A percentile compares a stretch with the other conserved stretches of the same genome.
phyloP scores from a whole-genome alignment of 2,113 vertebrate genomes.

The Mandrillus leucophaeus region DNA sequence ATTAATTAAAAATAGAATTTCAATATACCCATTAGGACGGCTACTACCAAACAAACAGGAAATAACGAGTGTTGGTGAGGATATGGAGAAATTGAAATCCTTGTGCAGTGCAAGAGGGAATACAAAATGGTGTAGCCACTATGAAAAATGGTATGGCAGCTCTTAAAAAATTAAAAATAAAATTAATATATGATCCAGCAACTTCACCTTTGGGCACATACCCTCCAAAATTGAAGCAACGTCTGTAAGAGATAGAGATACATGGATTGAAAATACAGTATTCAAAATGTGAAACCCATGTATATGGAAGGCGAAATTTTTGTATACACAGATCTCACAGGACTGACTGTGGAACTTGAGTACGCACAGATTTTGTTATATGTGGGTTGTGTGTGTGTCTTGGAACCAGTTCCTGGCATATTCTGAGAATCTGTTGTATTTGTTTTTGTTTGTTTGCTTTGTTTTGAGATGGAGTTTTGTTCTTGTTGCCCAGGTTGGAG shows the following conservation, averaged over 20 bases:
- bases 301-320: background rate
- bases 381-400: background rate
- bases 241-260: background rate
- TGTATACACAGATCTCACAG: background rate
- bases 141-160: background rate
- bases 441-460: background rate
- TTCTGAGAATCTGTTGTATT: background rate
- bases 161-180: background rate
- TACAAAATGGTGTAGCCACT: background rate
- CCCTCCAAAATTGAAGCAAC: background rate
- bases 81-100: background rate
- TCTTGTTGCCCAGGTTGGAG: too few relatives aligned
- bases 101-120: background rate
- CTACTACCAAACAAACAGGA: background rate
- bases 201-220: background rate
- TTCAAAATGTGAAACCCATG: background rate
- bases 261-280: background rate
- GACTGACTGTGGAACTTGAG: background rate
- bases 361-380: background rate
- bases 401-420: background rate
- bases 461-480: too few relatives aligned
- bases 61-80: background rate
- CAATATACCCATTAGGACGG: background rate
- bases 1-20: background rate
- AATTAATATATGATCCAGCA: background rate